Percentiles rank a stretch among this genome's conserved stretches.
phyloP scores from a whole-genome alignment of 2,888 invertebrate species.

The Cantharis flavilabris region DNA sequence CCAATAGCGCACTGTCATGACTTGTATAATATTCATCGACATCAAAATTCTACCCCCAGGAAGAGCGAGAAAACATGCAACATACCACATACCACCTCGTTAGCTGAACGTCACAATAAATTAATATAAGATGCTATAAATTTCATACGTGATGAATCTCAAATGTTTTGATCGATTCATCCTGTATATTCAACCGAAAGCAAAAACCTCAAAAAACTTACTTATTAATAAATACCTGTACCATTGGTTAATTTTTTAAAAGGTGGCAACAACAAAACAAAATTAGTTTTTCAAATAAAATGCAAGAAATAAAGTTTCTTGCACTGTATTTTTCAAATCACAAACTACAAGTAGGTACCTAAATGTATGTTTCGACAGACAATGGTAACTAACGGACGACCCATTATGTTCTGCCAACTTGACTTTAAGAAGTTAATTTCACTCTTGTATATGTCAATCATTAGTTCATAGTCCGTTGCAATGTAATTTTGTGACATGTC shows the following conservation, averaged over 20 bases:
- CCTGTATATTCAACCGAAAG: not conserved
- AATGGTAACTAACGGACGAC: slow-evolving; percentile 93
- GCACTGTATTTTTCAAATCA: not conserved
- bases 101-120: slow-evolving; percentile 25
- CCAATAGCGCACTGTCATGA: slow-evolving; percentile 92
- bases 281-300: slow-evolving; percentile 12
- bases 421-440: slow-evolving; percentile 98
- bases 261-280: not conserved
- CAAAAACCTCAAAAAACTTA: not conserved
- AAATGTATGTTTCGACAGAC: slow-evolving; percentile 85
- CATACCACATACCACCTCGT: slow-evolving; percentile 33
- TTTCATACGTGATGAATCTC: not conserved
- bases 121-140: slow-evolving; percentile 17
- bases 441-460: slow-evolving; percentile 96
- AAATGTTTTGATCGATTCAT: not conserved
- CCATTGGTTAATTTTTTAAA: not conserved
- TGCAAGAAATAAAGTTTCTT: slow-evolving; percentile 8
- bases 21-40: slow-evolving; percentile 95
- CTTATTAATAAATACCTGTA: not conserved
- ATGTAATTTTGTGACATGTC: slow-evolving; percentile 98
- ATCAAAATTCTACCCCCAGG: slow-evolving; percentile 76
- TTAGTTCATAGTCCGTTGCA: slow-evolving; percentile 95
- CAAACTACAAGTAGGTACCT: slow-evolving; percentile 64
- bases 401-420: slow-evolving; percentile 97
- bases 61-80: slow-evolving; percentile 40